Percentiles rank a stretch among this genome's conserved stretches.
Evolutionary conservation across 1,140 invertebrate species (phyloP).

Genomic region (Potamilus streckersoni): DNA sequence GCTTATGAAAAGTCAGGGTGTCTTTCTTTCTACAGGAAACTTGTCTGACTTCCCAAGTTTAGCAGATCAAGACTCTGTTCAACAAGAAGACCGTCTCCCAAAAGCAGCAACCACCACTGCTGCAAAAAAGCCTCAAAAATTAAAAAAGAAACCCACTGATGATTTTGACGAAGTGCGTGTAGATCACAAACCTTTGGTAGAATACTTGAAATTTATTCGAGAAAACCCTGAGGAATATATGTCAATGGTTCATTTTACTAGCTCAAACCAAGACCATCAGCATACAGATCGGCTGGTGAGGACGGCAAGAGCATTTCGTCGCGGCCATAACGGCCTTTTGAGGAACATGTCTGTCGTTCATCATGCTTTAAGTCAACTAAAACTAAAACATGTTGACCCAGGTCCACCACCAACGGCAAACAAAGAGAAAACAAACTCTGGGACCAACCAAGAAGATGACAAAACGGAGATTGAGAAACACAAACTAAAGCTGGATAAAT

Average conservation of each 20-base stretch:
- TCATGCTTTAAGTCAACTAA: constrained; percentile 19
- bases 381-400: constrained; percentile 18
- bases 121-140: constrained; percentile 3
- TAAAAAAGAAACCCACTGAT: too few relatives aligned
- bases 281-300: constrained; percentile 32
- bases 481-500: constrained; percentile 45
- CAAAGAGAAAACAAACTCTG: constrained; percentile 8
- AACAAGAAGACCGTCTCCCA: not conserved
- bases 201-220: constrained; percentile 53
- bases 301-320: constrained; percentile 39
- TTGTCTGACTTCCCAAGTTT: not conserved
- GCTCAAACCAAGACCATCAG: constrained; percentile 15
- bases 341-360: constrained; percentile 7
- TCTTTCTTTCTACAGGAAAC: not conserved
- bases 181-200: constrained; percentile 44
- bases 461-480: constrained; percentile 52
- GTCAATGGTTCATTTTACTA: constrained; percentile 21
- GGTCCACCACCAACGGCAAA: constrained; percentile 9
- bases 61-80: not conserved
- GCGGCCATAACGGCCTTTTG: constrained; percentile 32
- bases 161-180: constrained; percentile 20
- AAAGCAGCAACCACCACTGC: constrained; percentile 3
- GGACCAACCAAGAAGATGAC: constrained; percentile 20
- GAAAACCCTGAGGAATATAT: constrained; percentile 52
- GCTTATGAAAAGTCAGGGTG: constrained; percentile 2